A percentile compares a stretch with the other conserved stretches of the same genome.
phyloP scores from a whole-genome alignment of 2,797 vertebrate genomes.

The Pteropus rufus region DNA sequence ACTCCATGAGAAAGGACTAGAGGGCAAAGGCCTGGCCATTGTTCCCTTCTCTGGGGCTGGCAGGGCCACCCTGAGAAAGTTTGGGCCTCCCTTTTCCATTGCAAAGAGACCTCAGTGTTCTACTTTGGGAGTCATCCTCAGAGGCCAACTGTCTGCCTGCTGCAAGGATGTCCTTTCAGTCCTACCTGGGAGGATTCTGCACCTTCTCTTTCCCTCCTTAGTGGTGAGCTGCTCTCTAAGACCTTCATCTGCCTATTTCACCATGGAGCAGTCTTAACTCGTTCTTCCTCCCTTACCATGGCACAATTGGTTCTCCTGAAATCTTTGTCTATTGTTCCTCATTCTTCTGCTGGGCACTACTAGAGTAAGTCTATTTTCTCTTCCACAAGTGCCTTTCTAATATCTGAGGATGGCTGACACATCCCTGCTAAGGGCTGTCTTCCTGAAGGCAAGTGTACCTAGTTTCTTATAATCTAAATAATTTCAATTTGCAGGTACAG shows the following conservation, averaged over 20 bases:
- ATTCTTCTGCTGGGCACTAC: not conserved
- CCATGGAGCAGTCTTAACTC: fast-evolving
- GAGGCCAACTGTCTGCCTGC: not conserved
- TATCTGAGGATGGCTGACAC: not conserved
- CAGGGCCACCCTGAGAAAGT: not conserved
- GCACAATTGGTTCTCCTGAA: not conserved
- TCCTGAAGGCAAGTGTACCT: not conserved
- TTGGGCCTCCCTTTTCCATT: not conserved
- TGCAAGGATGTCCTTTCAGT: not conserved
- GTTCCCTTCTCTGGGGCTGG: not conserved
- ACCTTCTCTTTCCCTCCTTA: fast-evolving
- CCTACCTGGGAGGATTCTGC: not conserved
- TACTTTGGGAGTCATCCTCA: not conserved
- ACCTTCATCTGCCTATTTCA: fast-evolving
- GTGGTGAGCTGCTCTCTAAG: not conserved
- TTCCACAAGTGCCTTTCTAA: not conserved
- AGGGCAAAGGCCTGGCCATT: not conserved
- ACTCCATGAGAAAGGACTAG: not conserved
- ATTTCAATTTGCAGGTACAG: not conserved
- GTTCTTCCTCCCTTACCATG: not conserved
- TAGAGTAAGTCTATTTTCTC: not conserved
- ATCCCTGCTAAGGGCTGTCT: not conserved
- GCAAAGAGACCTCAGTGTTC: not conserved
- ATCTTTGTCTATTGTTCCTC: not conserved
- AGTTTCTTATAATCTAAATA: not conserved